Evolutionary conservation across 2,888 invertebrate genomes (phyloP).

Genomic region (Caenorhabditis sinica): DNA sequence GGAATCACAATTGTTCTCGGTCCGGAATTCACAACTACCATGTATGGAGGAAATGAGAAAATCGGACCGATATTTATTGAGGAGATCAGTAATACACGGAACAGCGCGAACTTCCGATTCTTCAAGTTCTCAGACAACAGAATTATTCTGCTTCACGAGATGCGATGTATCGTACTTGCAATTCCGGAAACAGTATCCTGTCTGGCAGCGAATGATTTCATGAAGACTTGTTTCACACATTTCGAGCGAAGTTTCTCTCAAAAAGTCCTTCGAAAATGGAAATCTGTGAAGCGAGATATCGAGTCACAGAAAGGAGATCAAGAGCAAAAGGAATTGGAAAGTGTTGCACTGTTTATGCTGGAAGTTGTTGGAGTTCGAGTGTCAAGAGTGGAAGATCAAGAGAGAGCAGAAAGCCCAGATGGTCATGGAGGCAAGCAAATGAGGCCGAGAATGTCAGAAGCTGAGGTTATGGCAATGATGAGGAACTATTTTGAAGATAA

Average conservation of each 20-base stretch:
- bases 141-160: conserved; percentile 3
- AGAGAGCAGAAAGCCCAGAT: conserved; percentile 47
- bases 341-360: conserved; percentile 44
- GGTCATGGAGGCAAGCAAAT: conserved; percentile 63
- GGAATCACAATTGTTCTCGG: conserved; percentile 52
- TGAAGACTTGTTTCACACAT: conserved; percentile 38
- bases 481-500: conserved; percentile 18
- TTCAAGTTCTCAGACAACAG: conserved; percentile 9
- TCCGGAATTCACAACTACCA: conserved; percentile 27
- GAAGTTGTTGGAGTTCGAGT: conserved; percentile 46
- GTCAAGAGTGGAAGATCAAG: neutral
- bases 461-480: conserved; percentile 43
- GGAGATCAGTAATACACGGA: conserved; percentile 31
- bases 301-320: conserved; percentile 7
- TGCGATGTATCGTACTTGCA: neutral
- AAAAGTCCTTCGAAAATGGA: conserved; percentile 38
- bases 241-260: conserved; percentile 22
- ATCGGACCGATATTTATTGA: conserved; percentile 47
- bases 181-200: conserved; percentile 33
- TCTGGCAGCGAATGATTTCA: neutral
- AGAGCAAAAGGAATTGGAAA: conserved; percentile 1
- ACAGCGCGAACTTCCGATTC: conserved; percentile 22
- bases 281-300: conserved; percentile 42
- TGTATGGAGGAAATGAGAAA: conserved; percentile 50
- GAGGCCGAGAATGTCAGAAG: conserved; percentile 41